Base-by-base conservation (phyloP, 2,113 vertebrate genomes). In the Bombycilla garrulus region DNA sequence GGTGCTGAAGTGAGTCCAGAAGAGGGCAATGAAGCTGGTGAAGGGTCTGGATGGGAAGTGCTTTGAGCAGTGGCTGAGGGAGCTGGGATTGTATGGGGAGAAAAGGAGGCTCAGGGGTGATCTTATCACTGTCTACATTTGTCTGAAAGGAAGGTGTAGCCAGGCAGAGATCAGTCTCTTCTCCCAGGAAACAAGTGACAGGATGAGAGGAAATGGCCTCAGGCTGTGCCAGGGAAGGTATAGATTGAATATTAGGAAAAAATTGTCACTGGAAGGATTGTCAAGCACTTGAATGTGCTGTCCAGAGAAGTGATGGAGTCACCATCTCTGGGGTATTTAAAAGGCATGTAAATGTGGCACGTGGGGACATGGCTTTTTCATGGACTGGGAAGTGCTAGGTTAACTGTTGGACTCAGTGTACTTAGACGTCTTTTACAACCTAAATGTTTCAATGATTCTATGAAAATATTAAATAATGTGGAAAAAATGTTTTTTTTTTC, bases 141-240 rank as follows among this genome's bases (percentile, higher is more conserved):
- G 4, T 61, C 50, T 57, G 50, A 83, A 70, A 79, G 35, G 25
- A 50, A 6, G 5, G 4, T 66, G 33, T 29, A 36, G 15, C 0
- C 5, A 38, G 40, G 40, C 0, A 0, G 7, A 2, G 10, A 14
- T 60, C 0, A 0, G 17, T 38, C 33, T 81, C 26, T 84, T 86
- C 28, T 80, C 5, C 36, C 42, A 33, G 19, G 21, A 54, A 33
- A 33, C 24, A 76, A 76, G 16, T 1, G 3, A 64, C 18, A 67
- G 53, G 24, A 53, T 10, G 35, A 40, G 38, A 85, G n/a, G 10
- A 74, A 48, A 56, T 1, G 7, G 23, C n/a, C 26, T 66, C 40
- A 57, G 10, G 16, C 14, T 72, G 38, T 3, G 1, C 17, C 35
- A 64, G 10, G 10, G 40, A 67, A 81, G n/a, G 19, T 40, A 86